A percentile compares a stretch with the other conserved stretches of the same genome.
Conservation (phyloP, 2,888 invertebrate genomes). For the Heliconius aoede region DNA sequence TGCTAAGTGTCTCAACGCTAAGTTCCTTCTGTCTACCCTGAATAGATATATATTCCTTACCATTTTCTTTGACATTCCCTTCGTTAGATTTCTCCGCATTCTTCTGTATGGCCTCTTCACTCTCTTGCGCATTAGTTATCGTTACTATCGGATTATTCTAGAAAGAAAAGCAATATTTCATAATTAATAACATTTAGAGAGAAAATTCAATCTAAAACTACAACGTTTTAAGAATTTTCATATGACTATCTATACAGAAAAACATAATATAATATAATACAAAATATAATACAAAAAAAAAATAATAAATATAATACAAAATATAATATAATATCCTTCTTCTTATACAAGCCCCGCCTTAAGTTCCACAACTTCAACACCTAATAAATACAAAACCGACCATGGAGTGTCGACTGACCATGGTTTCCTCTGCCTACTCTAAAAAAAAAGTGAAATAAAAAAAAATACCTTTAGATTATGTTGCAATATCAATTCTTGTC, state of each 20-base stretch:
- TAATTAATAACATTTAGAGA: no score
- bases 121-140: constrained; percentile 76
- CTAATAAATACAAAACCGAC: background rate
- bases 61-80: constrained; percentile 66
- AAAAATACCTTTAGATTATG: constrained; percentile 68
- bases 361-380: background rate
- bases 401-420: background rate
- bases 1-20: no score
- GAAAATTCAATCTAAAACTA: no score
- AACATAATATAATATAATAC: no score
- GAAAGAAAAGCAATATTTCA: constrained; percentile 28
- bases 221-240: no score
- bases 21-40: no score
- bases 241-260: no score
- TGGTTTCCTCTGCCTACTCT: background rate
- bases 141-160: constrained; percentile 80
- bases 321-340: no score
- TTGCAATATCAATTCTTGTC: constrained; percentile 69
- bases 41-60: constrained; percentile 59
- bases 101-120: constrained; percentile 76
- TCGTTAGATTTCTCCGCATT: constrained; percentile 55
- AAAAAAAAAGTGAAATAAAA: background rate
- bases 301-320: no score
- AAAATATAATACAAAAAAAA: no score
- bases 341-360: background rate